Percentiles rank a stretch among this genome's conserved stretches.
phyloP scores from a whole-genome alignment of 92 coral and sea anemone species.

The Galaxea fascicularis region DNA sequence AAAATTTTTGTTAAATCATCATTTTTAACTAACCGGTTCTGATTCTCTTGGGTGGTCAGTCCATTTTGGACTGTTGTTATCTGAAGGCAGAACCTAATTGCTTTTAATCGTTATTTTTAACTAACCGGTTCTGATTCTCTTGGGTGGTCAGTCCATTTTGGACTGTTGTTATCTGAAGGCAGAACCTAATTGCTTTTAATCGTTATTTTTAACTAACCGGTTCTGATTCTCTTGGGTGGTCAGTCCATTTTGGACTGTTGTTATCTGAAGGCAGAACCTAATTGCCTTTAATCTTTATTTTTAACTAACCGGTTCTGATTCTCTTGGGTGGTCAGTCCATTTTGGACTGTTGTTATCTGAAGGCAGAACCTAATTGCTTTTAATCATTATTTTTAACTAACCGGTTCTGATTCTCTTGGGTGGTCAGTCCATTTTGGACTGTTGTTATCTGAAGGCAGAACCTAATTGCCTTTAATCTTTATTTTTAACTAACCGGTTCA shows the following conservation, averaged over 20 bases:
- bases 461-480: background rate
- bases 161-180: conserved; percentile 28
- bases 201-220: background rate
- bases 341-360: conserved; percentile 1
- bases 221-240: background rate
- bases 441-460: background rate
- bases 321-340: conserved; percentile 5
- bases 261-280: conserved; percentile 1
- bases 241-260: conserved; percentile 11
- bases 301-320: background rate
- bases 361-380: background rate
- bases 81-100: background rate
- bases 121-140: background rate
- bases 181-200: too few species aligned
- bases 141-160: background rate
- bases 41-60: conserved; percentile 6
- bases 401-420: conserved; percentile 7
- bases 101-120: background rate
- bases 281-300: background rate
- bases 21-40: background rate
- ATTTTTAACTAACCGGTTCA: background rate
- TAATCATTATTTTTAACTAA: background rate
- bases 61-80: background rate
- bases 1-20: background rate
- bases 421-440: conserved; percentile 1